Evolutionary conservation across 2,113 vertebrate genomes (phyloP), one percentile per base, ranked within the genome.

Genomic region (Eonycteris spelaea): DNA sequence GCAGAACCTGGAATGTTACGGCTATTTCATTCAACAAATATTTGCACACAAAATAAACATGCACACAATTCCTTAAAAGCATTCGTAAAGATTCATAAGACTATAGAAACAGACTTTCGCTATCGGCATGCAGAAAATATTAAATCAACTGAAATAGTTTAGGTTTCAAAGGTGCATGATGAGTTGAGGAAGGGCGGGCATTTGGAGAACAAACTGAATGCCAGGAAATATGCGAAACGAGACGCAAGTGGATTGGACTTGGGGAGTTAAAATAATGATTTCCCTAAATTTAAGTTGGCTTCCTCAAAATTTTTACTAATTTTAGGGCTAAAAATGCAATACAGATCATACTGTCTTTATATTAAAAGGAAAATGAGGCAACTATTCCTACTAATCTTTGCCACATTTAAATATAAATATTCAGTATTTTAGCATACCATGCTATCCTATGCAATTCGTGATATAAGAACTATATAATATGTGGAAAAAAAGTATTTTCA

Each of bases 1-100:
- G 99, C 99, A 99, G 99, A 99, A 99, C 99, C 99, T 99, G 99
- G 99, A 99, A 99, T 99, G 99, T 99, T 99, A 99, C 26, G 99
- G 99, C 99, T 99, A 99, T 99, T 99, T 99, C 99, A 99, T 99
- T 99, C 99, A 99, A 99, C 99, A 98, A 99, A 89, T 98, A 87
- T 98, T 99, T 99, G 98, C 98, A 99, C 98, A 99, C 97, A 98
- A 97, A 97, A 98, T 18, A 98, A 98, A 98, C 94, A 98, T 97
- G 85, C 97, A 98, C 94, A 98, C 94, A 98, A 93, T 96, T 96
- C 98, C 97, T 95, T 91, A 94, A 97, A 74, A 97, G 11, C 51
- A 96, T 45, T 92, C 8, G 48, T 94, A 85, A 95, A 95, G 96
- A 80, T 92, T 57, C 90, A 92, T 90, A 4, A 57, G 77, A 94